A percentile compares a stretch with the other conserved stretches of the same genome.
phyloP scores from a whole-genome alignment of 2,113 vertebrate species.

The Bos taurus region ARS-UCD2.0 NC_037348.1:68558501-68559000 shows the following conservation, averaged over 20 bases:
- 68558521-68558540: not conserved
- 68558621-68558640: not conserved
- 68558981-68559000: not conserved
- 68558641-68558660: not conserved
- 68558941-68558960: not conserved
- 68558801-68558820: not conserved
- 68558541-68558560: no score
- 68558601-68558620: not conserved
- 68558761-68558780: rapidly evolving
- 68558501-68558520: not conserved
- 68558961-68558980: not conserved
- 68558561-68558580: not conserved
- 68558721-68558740: not conserved
- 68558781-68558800: not conserved
- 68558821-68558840: not conserved
- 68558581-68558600: not conserved
- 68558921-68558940: not conserved
- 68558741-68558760: not conserved
- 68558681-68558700: not conserved
- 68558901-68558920: not conserved
- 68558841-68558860: not conserved
- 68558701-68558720: not conserved
- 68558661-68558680: not conserved
- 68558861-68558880: not conserved
- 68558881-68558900: not conserved